Evolutionary conservation across 2,888 invertebrate species (phyloP).

Genomic region (Drosophila vallismaia): DNA sequence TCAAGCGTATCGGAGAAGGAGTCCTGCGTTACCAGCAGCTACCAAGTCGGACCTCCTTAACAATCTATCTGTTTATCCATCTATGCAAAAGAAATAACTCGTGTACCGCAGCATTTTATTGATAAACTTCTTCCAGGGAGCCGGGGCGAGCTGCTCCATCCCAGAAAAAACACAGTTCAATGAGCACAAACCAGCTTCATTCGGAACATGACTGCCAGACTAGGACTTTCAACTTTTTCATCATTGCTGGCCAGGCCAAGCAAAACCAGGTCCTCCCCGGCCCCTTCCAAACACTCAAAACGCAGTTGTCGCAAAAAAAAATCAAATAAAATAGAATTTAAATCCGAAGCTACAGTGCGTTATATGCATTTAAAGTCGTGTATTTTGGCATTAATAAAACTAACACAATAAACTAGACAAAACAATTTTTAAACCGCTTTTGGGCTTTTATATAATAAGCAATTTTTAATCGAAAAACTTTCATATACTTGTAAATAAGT

Average conservation of each 20-base stretch:
- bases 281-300: slow-evolving; percentile 41
- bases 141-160: slow-evolving; percentile 10
- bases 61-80: slow-evolving; percentile 52
- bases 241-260: slow-evolving; percentile 28
- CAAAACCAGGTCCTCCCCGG: slow-evolving; percentile 7
- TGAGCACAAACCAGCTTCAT: slow-evolving; percentile 58
- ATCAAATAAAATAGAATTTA: slow-evolving; percentile 11
- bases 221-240: slow-evolving; percentile 42
- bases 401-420: neutral
- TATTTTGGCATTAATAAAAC: neutral
- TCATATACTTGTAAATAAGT: neutral
- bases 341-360: neutral
- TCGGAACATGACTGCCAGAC: slow-evolving; percentile 50
- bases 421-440: no score
- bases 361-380: neutral
- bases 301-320: slow-evolving; percentile 49
- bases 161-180: slow-evolving; percentile 37
- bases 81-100: slow-evolving; percentile 78
- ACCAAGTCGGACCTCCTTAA: slow-evolving; percentile 12
- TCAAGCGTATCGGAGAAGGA: slow-evolving; percentile 51
- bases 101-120: slow-evolving; percentile 77
- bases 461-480: slow-evolving; percentile 2
- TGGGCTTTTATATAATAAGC: neutral
- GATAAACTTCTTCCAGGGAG: slow-evolving; percentile 64
- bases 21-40: slow-evolving; percentile 30